These are phyloP conservation scores for Callithrix jacchus DNA, from an alignment of 2,113 vertebrate species.

Conservation along the genomic window DNA sequence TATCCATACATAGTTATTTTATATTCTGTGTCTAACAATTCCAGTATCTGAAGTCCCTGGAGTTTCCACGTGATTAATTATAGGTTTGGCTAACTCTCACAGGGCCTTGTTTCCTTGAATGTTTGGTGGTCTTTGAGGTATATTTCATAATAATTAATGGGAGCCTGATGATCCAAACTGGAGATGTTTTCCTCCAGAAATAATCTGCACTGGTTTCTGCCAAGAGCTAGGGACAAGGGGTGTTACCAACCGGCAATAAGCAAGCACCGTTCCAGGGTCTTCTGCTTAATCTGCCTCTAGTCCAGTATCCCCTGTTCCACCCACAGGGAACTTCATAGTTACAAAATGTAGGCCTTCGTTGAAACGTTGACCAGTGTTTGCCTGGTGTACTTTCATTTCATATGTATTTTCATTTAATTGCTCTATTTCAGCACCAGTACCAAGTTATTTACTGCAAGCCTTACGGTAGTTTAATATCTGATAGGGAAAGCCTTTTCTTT, in stretches of 20 bases:
- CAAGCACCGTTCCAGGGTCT: neutral
- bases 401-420: neutral
- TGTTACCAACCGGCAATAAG: neutral
- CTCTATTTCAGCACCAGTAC: neutral
- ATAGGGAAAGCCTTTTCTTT: neutral
- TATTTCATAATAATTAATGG: neutral
- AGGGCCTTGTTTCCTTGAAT: neutral
- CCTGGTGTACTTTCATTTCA: neutral
- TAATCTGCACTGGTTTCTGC: neutral
- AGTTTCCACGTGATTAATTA: neutral
- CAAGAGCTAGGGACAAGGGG: neutral
- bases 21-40: neutral
- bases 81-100: neutral
- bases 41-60: neutral
- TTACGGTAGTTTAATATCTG: neutral
- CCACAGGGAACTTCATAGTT: no score
- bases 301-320: neutral
- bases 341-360: neutral
- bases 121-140: neutral
- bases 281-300: neutral
- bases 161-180: neutral
- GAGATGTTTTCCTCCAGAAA: neutral
- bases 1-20: neutral
- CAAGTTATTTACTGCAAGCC: neutral
- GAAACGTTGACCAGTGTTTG: neutral